Percentiles rank a stretch among this genome's conserved stretches.
Evolutionary conservation across 2,797 vertebrate species (phyloP).

Genomic region (Cyprinodon diabolis): DNA sequence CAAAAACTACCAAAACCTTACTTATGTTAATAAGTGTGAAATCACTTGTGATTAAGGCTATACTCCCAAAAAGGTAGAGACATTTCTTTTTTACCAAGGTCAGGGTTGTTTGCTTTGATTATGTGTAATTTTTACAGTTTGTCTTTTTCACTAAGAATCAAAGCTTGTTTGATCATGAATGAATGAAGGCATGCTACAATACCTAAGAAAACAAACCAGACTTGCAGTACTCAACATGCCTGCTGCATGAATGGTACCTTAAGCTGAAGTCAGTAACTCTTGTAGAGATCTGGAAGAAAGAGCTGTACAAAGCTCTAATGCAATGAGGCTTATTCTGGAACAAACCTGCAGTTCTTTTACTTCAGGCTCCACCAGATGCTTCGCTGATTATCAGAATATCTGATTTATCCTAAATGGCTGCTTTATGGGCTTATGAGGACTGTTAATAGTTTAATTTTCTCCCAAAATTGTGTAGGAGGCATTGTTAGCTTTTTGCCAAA

Average conservation of each 20-base stretch:
- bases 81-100: background rate
- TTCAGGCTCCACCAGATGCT: slow-evolving; percentile 61
- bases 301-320: slow-evolving; percentile 5
- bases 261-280: slow-evolving; percentile 5
- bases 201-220: slow-evolving; percentile 8
- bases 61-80: slow-evolving; percentile 7
- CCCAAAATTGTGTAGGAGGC: slow-evolving; percentile 54
- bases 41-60: background rate
- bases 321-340: slow-evolving; percentile 9
- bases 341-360: slow-evolving; percentile 44
- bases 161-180: slow-evolving; percentile 13
- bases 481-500: slow-evolving; percentile 31
- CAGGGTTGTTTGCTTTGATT: background rate
- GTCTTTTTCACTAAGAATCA: background rate
- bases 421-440: slow-evolving; percentile 53
- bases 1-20: background rate
- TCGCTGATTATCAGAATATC: slow-evolving; percentile 37
- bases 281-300: slow-evolving; percentile 7
- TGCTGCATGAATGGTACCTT: slow-evolving; percentile 9
- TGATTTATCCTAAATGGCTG: slow-evolving; percentile 37
- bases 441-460: slow-evolving; percentile 66
- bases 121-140: background rate
- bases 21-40: background rate
- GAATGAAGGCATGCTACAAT: background rate
- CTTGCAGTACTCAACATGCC: slow-evolving; percentile 21